phyloP scores from a whole-genome alignment of 1,140 invertebrate species.

The Magallana gigas region DNA sequence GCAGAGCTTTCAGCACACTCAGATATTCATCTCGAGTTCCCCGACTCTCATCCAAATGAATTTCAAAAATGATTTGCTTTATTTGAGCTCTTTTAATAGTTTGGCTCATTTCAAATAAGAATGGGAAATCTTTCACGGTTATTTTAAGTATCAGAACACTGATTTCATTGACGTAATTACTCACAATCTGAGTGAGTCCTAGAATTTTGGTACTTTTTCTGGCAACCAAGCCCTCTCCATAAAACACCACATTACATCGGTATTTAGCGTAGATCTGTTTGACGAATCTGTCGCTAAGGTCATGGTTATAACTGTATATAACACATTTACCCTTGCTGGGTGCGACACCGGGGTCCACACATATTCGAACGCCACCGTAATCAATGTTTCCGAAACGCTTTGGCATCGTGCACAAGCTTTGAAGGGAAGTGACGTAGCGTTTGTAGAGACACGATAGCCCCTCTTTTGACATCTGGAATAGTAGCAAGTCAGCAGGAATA shows the following conservation, averaged over 20 bases:
- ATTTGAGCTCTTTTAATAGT: not conserved
- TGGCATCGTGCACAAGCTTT: not conserved
- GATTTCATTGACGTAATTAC: not conserved
- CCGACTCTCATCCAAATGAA: not conserved
- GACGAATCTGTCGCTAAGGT: not conserved
- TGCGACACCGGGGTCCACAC: not conserved
- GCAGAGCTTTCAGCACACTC: not conserved
- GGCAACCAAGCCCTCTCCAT: not conserved
- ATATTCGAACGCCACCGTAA: conserved; percentile 28
- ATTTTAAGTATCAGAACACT: conserved; percentile 31
- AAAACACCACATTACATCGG: not conserved
- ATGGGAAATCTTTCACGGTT: not conserved
- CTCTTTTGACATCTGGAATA: not conserved
- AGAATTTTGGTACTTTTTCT: not conserved
- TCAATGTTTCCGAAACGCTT: conserved; percentile 25
- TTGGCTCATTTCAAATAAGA: not conserved
- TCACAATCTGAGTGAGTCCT: not conserved
- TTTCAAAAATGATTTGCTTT: conserved; percentile 31
- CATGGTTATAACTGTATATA: conserved; percentile 11
- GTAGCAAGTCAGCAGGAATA: not conserved
- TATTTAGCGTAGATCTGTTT: conserved; percentile 15
- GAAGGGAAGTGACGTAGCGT: conserved; percentile 29
- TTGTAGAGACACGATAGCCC: conserved; percentile 2
- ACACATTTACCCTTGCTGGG: not conserved
- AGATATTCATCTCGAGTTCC: not conserved